phyloP scores from a whole-genome alignment of 2,797 vertebrate species.

The Ibycter americanus region DNA sequence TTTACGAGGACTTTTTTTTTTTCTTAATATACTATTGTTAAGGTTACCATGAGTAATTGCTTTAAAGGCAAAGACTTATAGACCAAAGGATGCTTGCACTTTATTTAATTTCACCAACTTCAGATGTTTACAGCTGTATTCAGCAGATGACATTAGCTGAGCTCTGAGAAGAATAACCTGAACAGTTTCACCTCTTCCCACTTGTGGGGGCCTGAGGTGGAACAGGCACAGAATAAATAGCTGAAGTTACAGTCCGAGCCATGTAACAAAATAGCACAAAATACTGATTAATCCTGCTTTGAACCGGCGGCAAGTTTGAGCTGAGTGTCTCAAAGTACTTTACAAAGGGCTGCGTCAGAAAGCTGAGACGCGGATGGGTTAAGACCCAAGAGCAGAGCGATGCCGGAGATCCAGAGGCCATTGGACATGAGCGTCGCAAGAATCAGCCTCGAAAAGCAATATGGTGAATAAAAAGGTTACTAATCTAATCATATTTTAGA shows the following conservation, averaged over 20 bases:
- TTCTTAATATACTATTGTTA: constrained; percentile 16
- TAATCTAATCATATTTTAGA: neutral
- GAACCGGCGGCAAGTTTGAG: neutral
- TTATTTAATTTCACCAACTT: constrained; percentile 53
- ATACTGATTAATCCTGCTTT: neutral
- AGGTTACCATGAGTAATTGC: constrained; percentile 31
- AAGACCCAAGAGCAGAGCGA: neutral
- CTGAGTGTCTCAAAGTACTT: neutral
- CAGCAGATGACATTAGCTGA: constrained; percentile 31
- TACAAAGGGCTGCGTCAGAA: neutral
- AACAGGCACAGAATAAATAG: neutral
- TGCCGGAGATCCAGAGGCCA: neutral
- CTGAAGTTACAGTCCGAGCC: neutral
- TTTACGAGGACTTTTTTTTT: neutral
- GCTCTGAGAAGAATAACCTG: constrained; percentile 8
- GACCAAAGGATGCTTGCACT: constrained; percentile 53
- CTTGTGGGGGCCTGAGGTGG: neutral
- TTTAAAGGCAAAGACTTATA: constrained; percentile 31
- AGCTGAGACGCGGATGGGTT: rapidly evolving
- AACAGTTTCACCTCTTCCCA: neutral
- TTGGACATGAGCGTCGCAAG: neutral
- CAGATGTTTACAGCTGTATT: constrained; percentile 21
- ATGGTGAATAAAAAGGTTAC: neutral
- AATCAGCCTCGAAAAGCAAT: neutral
- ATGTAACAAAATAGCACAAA: neutral